phyloP scores from a whole-genome alignment of 2,797 vertebrate genomes.

The Cynodonichthys magdalenae region DNA sequence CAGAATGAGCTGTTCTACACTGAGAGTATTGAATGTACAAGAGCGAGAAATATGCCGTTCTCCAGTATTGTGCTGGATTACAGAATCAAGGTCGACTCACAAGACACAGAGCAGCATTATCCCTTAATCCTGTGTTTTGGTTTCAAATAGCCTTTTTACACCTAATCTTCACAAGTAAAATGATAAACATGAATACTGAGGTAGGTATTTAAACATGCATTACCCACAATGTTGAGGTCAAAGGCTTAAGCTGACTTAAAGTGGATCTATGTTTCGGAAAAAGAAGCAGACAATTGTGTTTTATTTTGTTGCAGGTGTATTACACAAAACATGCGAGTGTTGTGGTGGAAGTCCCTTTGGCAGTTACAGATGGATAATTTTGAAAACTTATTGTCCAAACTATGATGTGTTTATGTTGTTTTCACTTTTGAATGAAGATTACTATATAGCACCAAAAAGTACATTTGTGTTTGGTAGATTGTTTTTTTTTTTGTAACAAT shows the following conservation, averaged over 20 bases:
- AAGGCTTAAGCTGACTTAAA: constrained; percentile 73
- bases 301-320: constrained; percentile 55
- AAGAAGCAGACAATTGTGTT: constrained; percentile 53
- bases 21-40: constrained; percentile 70
- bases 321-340: constrained; percentile 52
- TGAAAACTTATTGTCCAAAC: constrained; percentile 52
- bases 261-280: constrained; percentile 49
- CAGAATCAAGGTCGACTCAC: constrained; percentile 82
- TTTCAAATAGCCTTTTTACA: constrained; percentile 83
- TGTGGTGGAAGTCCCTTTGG: constrained; percentile 66
- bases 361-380: constrained; percentile 52
- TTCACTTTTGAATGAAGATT: not conserved
- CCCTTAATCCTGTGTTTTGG: constrained; percentile 85
- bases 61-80: constrained; percentile 82
- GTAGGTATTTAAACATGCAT: constrained; percentile 77
- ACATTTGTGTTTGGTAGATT: too few relatives aligned
- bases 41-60: constrained; percentile 75
- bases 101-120: constrained; percentile 83
- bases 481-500: too few relatives aligned
- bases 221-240: constrained; percentile 77
- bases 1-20: constrained; percentile 64
- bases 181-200: constrained; percentile 80
- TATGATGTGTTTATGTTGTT: constrained; percentile 48
- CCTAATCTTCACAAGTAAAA: constrained; percentile 81
- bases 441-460: too few relatives aligned